Percentiles rank a stretch among this genome's conserved stretches.
Conservation (phyloP, 2,888 invertebrate species). For the Ormyrus pomaceus region DNA sequence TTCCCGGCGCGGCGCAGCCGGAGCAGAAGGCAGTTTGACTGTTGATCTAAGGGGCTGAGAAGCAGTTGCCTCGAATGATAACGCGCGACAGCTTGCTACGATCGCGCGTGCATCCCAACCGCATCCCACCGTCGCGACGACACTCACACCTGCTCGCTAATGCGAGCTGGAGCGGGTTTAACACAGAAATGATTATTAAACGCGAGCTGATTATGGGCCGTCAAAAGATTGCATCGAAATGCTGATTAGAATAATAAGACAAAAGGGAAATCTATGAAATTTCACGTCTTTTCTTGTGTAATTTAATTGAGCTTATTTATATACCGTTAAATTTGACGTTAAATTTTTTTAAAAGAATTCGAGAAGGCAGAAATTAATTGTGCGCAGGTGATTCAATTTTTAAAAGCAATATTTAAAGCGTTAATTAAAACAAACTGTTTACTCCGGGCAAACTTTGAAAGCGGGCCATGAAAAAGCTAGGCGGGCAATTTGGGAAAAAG, state of each 20-base stretch:
- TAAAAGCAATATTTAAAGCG: neutral
- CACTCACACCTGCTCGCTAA: constrained; percentile 36
- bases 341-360: neutral
- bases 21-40: too few relatives aligned
- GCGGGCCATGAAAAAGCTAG: too few relatives aligned
- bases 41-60: constrained; percentile 3
- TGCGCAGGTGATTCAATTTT: neutral
- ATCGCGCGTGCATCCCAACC: constrained; percentile 9
- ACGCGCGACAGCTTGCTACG: constrained; percentile 1
- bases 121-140: constrained; percentile 23
- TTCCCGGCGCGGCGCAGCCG: neutral
- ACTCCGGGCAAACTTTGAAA: too few relatives aligned
- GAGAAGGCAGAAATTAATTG: neutral
- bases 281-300: too few relatives aligned
- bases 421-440: too few relatives aligned
- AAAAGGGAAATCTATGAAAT: too few relatives aligned
- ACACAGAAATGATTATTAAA: constrained; percentile 26
- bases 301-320: too few relatives aligned
- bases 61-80: constrained; percentile 4
- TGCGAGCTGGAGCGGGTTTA: neutral
- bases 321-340: too few relatives aligned
- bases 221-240: neutral
- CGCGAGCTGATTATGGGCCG: constrained; percentile 7
- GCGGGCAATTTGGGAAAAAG: too few relatives aligned
- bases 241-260: too few relatives aligned